Percentiles rank a stretch among this genome's conserved stretches.
Evolutionary conservation across 2,888 invertebrate genomes (phyloP).

Genomic region (Drosophila pseudotakahashii): DNA sequence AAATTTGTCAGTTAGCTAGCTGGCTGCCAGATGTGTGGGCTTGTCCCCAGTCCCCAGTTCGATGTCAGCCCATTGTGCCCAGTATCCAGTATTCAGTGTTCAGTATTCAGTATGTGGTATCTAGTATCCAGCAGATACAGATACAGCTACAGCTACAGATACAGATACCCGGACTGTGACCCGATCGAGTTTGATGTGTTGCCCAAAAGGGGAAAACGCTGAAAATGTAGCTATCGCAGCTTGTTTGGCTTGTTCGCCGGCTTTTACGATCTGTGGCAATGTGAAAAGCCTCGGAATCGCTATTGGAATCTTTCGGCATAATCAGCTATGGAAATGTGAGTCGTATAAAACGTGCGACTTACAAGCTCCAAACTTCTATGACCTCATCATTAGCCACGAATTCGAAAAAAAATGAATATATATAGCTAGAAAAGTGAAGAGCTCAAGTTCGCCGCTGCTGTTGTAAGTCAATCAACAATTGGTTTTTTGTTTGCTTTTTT

Average conservation of each 20-base stretch:
- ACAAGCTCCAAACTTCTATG: constrained; percentile 45
- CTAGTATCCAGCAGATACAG: constrained; percentile 47
- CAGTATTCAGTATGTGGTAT: background rate
- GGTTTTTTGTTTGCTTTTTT: constrained; percentile 35
- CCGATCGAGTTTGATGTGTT: constrained; percentile 29
- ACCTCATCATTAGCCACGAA: constrained; percentile 43
- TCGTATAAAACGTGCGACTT: constrained; percentile 10
- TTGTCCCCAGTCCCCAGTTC: constrained; percentile 43
- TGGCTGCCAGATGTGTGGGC: constrained; percentile 35
- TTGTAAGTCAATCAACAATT: constrained; percentile 67
- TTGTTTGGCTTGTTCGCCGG: constrained; percentile 3
- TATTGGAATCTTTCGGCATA: constrained; percentile 34
- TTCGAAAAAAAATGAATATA: background rate
- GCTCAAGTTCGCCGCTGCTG: constrained; percentile 33
- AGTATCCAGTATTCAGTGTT: constrained; percentile 41
- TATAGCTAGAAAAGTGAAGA: constrained; percentile 44
- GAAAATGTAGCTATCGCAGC: constrained; percentile 26
- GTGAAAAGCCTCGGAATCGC: background rate
- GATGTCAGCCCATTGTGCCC: constrained; percentile 41
- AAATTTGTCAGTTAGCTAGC: constrained; percentile 61
- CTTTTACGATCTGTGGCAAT: constrained; percentile 25
- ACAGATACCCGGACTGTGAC: constrained; percentile 28
- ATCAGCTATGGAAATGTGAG: constrained; percentile 37
- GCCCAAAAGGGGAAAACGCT: constrained; percentile 33
- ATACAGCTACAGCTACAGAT: constrained; percentile 3